Base-by-base conservation (phyloP, 2,797 vertebrate species). In the Megalops cyprinoides region DNA sequence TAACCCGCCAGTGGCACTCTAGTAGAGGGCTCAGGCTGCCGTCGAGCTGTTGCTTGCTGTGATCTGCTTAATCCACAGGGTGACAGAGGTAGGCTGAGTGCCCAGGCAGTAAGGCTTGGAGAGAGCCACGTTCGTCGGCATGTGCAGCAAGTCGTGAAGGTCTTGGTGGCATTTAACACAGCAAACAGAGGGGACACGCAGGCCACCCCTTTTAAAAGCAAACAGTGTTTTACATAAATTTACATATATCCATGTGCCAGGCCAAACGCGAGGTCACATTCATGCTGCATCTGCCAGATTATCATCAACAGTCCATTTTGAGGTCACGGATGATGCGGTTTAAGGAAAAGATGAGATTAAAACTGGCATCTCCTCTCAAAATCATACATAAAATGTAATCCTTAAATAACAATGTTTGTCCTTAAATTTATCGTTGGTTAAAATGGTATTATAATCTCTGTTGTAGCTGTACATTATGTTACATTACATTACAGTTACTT, bases 21-120 rank as follows among this genome's bases (percentile, higher is more conserved):
- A 9, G 55, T 28, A 28, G 42, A 44, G 76, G 83, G 84, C 87
- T 79, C 71, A 76, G 76, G 81, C 78, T 42, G 80, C 74, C 83
- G 79, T 18, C 3, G 73, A 74, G 53, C 28, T 15, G 82, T 76
- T 14, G 79, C 77, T 77, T 0, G 25, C 78, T 81, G 85, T 77
- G 83, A 79, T 76, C n/a, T 25, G 6, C 46, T 67, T 75, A 82
- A 82, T 67, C 77, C 77, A 1, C 31, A 10, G 23, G 9, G 77
- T 39, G 73, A 28, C 34, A 34, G 48, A 65, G 69, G 25, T 23
- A 28, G 25, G 46, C 56, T 44, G 42, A 53, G 67, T 23, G 15
- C 69, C 12, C 25, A 55, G 55, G 77, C 44, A 74, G 69, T 56
- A 56, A 42, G 31, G 55, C 67, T 31, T n/a, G 42, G 69, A 23